Base-by-base conservation (phyloP, 2,113 vertebrate genomes). In the Lophotis ruficrista region DNA sequence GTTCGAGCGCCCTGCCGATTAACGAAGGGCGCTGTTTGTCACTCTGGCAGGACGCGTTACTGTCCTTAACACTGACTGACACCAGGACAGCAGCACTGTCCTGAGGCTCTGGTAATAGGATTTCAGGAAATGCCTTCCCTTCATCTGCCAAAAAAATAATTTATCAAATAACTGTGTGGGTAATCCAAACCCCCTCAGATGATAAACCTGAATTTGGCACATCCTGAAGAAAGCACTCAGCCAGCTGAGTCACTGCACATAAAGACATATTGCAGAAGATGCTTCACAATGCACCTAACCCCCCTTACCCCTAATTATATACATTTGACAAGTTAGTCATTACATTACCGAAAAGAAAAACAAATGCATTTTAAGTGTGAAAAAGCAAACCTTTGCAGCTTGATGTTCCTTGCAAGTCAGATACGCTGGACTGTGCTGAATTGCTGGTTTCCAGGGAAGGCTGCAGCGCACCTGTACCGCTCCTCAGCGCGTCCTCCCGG, bases 111-210 rank as follows among this genome's bases (percentile, higher is more conserved):
- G 53, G 11, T 47, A 79, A 92, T 6, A 83, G 72, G 60, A 96
- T 94, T 93, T 80, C 76, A 71, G 83, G 83, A 93, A 94, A 86
- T 51, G 65, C 72, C 54, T 86, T 62, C 51, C 41, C 31, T 92
- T 89, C 43, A 83, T 60, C 72, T 87, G 89, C 65, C 87, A 84
- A 64, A 84, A 93, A 84, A 95, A 64, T 12, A 93, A 90, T 41
- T 73, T 15, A 84, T 72, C 61, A 72, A 83, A 33, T 71, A 94
- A 60, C 33, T 28, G 33, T 20, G 37, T 1, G 27, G 54, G 50
- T 57, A 94, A 90, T 41, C 72, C 64, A 89, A 66, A 4, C 24
- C 17, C 54, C 43, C n/a, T 56, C 62, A 1, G 9, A 83, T 64
- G 68, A 80, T 27, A 90, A 88, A 65, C 13, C 60, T 71, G 35